Conservation (phyloP, 2,113 vertebrate genomes). For the western clawed frog (Xenopus tropicalis) region DNA sequence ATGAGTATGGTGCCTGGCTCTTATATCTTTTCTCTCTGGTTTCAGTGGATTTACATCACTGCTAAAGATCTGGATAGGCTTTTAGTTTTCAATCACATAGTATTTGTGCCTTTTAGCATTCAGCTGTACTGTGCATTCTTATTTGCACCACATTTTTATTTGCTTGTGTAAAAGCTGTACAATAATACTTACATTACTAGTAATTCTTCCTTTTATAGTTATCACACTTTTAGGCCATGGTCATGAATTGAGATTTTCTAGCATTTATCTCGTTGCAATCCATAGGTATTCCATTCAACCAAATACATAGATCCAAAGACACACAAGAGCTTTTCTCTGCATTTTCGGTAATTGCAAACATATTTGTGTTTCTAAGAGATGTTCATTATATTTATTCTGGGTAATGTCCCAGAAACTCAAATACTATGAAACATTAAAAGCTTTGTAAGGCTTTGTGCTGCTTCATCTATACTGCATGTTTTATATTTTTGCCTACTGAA, state of each 20-base stretch:
- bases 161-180: too few species aligned
- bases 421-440: constrained; percentile 26
- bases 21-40: too few species aligned
- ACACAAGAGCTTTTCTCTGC: constrained; percentile 17
- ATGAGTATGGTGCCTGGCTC: too few species aligned
- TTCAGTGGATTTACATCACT: too few species aligned
- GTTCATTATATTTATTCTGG: constrained; percentile 37
- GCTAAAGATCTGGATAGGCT: too few species aligned
- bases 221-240: constrained; percentile 21
- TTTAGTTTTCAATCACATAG: too few species aligned
- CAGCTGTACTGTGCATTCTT: too few species aligned
- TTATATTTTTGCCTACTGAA: constrained; percentile 24
- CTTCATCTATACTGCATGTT: constrained; percentile 9
- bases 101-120: too few species aligned
- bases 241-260: constrained; percentile 15
- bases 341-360: constrained; percentile 18
- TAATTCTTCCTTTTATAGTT: too few species aligned
- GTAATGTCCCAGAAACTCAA: constrained; percentile 30
- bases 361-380: constrained; percentile 36
- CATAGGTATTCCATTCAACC: constrained; percentile 34
- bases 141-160: too few species aligned
- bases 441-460: too few species aligned
- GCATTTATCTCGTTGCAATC: constrained; percentile 33
- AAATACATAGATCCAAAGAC: constrained; percentile 20
- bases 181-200: too few species aligned